Percentiles rank a stretch among this genome's conserved stretches.
These are phyloP conservation scores for Cydia splendana DNA, from an alignment of 1,140 invertebrate genomes.

Conservation along the genomic window DNA sequence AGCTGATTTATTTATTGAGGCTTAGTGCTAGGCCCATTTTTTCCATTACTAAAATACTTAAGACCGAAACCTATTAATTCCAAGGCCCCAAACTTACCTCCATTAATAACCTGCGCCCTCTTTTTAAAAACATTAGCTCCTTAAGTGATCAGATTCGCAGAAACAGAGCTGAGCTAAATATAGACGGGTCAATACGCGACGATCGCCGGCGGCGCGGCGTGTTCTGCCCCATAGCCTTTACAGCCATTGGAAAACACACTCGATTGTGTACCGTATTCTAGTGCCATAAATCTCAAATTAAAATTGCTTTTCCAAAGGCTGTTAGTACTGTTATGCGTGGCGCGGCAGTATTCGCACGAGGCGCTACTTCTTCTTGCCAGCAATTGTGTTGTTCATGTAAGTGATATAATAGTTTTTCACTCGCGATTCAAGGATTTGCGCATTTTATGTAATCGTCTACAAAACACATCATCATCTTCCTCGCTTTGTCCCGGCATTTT, in stretches of 20 bases:
- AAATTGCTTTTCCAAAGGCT: too few species aligned
- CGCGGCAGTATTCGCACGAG: neutral
- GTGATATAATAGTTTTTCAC: neutral
- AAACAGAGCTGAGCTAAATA: slow-evolving; percentile 46
- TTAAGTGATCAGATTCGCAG: slow-evolving; percentile 40
- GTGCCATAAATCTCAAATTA: too few species aligned
- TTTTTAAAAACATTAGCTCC: slow-evolving; percentile 18
- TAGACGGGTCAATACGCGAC: slow-evolving; percentile 59
- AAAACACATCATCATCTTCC: too few species aligned
- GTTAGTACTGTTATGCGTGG: too few species aligned
- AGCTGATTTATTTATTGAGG: too few species aligned
- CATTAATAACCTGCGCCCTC: neutral
- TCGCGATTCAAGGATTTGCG: neutral
- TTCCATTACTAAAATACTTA: neutral
- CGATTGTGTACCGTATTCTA: too few species aligned
- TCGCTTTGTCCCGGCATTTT: too few species aligned
- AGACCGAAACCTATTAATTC: neutral
- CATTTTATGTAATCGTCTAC: too few species aligned
- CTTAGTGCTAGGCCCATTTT: neutral
- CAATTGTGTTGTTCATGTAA: slow-evolving; percentile 1
- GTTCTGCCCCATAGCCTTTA: slow-evolving; percentile 25
- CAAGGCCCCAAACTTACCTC: neutral
- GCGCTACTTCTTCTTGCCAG: neutral
- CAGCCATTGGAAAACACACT: too few species aligned
- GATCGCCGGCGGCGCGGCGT: slow-evolving; percentile 45